Evolutionary conservation across 2,113 vertebrate genomes (phyloP).

Genomic region (Pheucticus melanocephalus): DNA sequence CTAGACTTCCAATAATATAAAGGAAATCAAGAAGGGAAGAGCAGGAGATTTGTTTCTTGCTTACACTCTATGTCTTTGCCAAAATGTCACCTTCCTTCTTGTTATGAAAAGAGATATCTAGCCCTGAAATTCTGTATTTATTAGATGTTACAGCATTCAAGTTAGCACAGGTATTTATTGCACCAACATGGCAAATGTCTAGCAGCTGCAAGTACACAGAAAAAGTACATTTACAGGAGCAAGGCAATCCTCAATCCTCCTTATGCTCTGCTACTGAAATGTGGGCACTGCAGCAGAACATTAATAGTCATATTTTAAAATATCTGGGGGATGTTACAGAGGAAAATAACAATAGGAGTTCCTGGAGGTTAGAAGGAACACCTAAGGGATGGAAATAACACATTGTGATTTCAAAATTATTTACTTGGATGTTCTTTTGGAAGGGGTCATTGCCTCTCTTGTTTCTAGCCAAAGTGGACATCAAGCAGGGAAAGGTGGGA

Average conservation of each 20-base stretch:
- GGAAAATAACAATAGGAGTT: background rate
- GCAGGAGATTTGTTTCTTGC: background rate
- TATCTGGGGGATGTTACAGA: rapidly evolving
- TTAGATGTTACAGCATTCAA: background rate
- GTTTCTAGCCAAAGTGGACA: background rate
- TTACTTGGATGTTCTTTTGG: background rate
- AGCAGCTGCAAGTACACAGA: background rate
- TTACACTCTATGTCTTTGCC: background rate
- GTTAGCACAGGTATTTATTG: background rate
- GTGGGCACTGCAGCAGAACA: background rate
- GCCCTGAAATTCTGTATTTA: background rate
- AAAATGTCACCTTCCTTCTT: background rate
- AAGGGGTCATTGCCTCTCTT: background rate
- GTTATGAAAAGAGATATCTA: background rate
- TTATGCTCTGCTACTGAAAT: background rate
- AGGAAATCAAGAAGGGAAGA: background rate
- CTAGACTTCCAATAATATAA: background rate
- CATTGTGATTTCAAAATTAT: background rate
- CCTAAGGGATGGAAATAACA: background rate
- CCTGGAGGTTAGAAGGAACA: background rate
- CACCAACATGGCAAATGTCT: background rate
- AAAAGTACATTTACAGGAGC: background rate
- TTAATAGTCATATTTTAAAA: background rate
- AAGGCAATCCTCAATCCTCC: background rate
- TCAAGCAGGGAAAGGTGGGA: background rate